A percentile compares a stretch with the other conserved stretches of the same genome.
phyloP scores from a whole-genome alignment of 2,888 invertebrate genomes.

The Limnephilus marmoratus region DNA sequence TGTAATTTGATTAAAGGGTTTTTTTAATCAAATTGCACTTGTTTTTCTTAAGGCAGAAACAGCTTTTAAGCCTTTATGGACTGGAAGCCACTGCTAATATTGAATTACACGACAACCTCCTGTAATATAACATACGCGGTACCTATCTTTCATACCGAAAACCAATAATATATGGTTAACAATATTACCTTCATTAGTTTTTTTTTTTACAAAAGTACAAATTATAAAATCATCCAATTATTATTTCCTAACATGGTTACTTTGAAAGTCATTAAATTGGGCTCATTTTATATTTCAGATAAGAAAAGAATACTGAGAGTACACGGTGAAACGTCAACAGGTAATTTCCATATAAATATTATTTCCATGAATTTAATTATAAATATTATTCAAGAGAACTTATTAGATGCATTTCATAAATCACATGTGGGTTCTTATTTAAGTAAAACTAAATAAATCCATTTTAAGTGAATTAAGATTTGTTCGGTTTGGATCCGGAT shows the following conservation, averaged over 20 bases:
- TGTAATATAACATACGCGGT: neutral
- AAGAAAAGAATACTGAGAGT: conserved; percentile 56
- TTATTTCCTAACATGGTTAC: neutral
- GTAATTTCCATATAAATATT: neutral
- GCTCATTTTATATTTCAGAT: conserved; percentile 42
- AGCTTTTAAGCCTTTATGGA: too few relatives aligned
- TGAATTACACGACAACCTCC: neutral
- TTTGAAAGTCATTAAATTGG: neutral
- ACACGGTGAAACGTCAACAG: conserved; percentile 41
- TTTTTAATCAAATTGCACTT: too few relatives aligned
- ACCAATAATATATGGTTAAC: neutral
- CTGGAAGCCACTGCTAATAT: neutral
- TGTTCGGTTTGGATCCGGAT: neutral
- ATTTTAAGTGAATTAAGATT: neutral
- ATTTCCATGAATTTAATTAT: neutral
- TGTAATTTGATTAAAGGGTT: too few relatives aligned
- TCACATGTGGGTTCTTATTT: neutral
- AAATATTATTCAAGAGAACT: neutral
- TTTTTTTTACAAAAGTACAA: too few relatives aligned
- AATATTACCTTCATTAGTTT: neutral
- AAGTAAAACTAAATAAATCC: too few relatives aligned
- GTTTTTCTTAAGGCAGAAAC: too few relatives aligned
- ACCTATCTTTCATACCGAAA: neutral
- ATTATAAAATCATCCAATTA: too few relatives aligned
- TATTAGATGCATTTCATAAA: neutral